Evolutionary conservation across 2,888 invertebrate species (phyloP).

Genomic region (Andrena bicolor): DNA sequence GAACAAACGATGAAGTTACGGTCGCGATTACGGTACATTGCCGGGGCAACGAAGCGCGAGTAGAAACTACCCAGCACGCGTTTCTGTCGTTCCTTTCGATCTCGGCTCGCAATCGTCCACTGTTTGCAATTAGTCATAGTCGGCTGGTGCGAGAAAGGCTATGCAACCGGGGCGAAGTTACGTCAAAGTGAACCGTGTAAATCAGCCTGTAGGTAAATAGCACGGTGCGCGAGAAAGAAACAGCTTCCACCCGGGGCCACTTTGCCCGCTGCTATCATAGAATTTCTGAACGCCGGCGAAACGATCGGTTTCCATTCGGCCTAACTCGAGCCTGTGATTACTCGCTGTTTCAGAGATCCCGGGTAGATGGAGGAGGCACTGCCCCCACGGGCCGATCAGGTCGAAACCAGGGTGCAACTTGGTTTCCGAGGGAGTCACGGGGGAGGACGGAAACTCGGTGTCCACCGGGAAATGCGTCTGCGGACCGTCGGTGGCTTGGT

Average conservation of each 20-base stretch:
- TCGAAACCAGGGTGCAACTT: slow-evolving; percentile 82
- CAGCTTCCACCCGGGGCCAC: neutral
- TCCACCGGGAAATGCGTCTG: slow-evolving; percentile 81
- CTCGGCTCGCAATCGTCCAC: slow-evolving; percentile 29
- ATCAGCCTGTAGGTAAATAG: neutral
- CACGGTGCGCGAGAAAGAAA: neutral
- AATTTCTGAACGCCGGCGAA: neutral
- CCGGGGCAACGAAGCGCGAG: slow-evolving; percentile 5
- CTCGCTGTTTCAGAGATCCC: slow-evolving; percentile 78
- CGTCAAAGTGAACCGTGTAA: neutral
- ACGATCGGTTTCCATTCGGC: neutral
- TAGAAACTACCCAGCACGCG: neutral
- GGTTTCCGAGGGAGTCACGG: slow-evolving; percentile 78
- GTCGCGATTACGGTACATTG: slow-evolving; percentile 31
- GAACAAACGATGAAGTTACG: slow-evolving; percentile 4
- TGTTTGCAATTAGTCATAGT: slow-evolving; percentile 24
- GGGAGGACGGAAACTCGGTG: slow-evolving; percentile 68
- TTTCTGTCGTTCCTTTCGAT: slow-evolving; percentile 12
- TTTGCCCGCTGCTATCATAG: neutral
- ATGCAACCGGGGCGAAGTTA: too few relatives aligned
- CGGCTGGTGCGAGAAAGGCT: neutral
- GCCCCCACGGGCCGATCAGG: slow-evolving; percentile 78
- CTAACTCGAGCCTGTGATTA: slow-evolving; percentile 4
- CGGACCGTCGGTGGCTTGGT: slow-evolving; percentile 82
- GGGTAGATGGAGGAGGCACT: slow-evolving; percentile 82